Conservation (phyloP, 2,797 vertebrate genomes). For the Aulostomus chinensis region DNA sequence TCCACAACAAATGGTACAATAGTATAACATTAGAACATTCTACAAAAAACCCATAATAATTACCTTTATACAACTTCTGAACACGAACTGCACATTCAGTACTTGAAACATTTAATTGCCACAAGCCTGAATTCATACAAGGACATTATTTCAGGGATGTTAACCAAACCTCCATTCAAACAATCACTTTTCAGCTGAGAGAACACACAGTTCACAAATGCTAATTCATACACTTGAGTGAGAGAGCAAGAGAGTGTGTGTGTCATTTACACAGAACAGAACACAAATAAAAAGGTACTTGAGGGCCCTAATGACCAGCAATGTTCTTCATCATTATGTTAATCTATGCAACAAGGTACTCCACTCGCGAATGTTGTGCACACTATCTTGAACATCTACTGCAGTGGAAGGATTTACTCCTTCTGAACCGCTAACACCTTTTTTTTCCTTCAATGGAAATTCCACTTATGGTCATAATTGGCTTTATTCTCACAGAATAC, state of each 20-base stretch:
- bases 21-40: too few relatives aligned
- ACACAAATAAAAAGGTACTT: slow-evolving; percentile 43
- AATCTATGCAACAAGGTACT: slow-evolving; percentile 51
- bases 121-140: too few relatives aligned
- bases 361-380: slow-evolving; percentile 30
- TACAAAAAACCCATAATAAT: too few relatives aligned
- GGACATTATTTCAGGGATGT: slow-evolving; percentile 27
- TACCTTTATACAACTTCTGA: too few relatives aligned
- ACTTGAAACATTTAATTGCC: too few relatives aligned
- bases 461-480: background rate
- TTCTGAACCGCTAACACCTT: too few relatives aligned
- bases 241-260: slow-evolving; percentile 10
- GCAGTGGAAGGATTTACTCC: background rate
- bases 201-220: slow-evolving; percentile 21
- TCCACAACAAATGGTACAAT: too few relatives aligned
- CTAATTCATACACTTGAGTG: slow-evolving; percentile 33
- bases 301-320: slow-evolving; percentile 25
- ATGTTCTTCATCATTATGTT: slow-evolving; percentile 46
- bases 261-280: slow-evolving; percentile 30
- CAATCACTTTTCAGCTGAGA: slow-evolving; percentile 33
- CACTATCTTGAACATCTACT: slow-evolving; percentile 15
- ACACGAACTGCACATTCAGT: too few relatives aligned
- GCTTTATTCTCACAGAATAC: background rate
- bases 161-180: slow-evolving; percentile 21
- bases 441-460: background rate